These are phyloP conservation scores for Sminthopsis crassicaudata DNA, from an alignment of 2,113 vertebrate species.

Conservation along the genomic window DNA sequence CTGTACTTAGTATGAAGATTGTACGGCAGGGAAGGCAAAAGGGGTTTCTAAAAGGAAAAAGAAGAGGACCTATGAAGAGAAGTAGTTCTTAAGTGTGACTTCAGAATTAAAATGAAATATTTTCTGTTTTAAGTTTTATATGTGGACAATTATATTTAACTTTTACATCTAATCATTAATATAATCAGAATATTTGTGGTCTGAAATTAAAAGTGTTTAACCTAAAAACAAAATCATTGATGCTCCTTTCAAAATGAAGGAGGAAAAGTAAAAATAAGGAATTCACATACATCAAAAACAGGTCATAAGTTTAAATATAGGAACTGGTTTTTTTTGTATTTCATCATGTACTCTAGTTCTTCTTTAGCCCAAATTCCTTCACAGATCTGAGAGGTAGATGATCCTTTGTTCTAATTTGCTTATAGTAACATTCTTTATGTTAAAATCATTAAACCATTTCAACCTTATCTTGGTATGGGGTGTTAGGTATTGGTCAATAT, in stretches of 20 bases:
- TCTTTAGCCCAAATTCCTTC: too few species aligned
- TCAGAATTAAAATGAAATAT: slow-evolving; percentile 40
- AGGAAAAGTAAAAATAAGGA: neutral
- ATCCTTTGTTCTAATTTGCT: too few species aligned
- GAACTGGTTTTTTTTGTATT: neutral
- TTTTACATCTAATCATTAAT: slow-evolving; percentile 8
- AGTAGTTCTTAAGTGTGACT: slow-evolving; percentile 45
- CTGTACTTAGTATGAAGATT: slow-evolving; percentile 85
- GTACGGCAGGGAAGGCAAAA: slow-evolving; percentile 87
- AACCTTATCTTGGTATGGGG: too few species aligned
- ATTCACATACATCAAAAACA: neutral
- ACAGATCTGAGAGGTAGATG: too few species aligned
- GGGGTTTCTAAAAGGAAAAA: slow-evolving; percentile 91
- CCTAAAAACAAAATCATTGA: neutral
- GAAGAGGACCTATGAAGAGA: slow-evolving; percentile 73
- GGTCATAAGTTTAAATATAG: neutral
- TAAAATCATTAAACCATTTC: too few species aligned
- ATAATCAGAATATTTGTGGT: neutral
- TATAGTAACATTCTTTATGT: too few species aligned
- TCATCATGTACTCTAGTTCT: too few species aligned
- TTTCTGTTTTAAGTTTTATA: slow-evolving; percentile 19
- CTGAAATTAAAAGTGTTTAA: neutral
- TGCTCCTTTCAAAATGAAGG: neutral
- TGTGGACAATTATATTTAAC: neutral
- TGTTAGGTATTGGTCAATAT: too few species aligned